phyloP scores from a whole-genome alignment of 2,113 vertebrate genomes.

The Toxotes jaculatrix region DNA sequence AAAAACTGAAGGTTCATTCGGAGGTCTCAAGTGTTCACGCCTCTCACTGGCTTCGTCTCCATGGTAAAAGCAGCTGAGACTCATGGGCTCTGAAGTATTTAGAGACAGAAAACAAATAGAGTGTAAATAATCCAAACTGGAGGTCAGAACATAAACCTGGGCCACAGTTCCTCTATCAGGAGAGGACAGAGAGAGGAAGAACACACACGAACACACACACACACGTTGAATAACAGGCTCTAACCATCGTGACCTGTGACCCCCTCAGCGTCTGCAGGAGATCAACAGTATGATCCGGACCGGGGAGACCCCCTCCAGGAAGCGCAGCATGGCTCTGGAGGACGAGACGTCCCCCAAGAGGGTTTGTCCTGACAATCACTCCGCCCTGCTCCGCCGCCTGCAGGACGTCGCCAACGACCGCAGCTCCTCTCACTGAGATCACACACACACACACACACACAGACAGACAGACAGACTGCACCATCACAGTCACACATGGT shows the following conservation, averaged over 20 bases:
- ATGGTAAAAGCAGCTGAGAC: no score
- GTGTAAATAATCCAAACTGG: no score
- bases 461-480: no score
- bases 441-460: background rate
- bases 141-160: no score
- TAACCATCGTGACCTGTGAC: conserved; percentile 11
- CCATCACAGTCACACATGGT: no score
- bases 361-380: conserved; percentile 92
- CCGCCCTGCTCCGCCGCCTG: conserved; percentile 88
- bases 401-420: conserved; percentile 95
- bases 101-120: no score
- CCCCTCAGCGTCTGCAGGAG: conserved; percentile 89
- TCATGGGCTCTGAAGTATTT: no score
- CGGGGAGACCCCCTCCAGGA: conserved; percentile 93
- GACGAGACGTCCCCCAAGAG: conserved; percentile 91
- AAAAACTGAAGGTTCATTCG: no score
- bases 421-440: conserved; percentile 87
- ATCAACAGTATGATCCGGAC: conserved; percentile 97
- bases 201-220: background rate
- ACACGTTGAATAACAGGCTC: background rate
- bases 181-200: no score
- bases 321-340: conserved; percentile 90
- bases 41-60: no score
- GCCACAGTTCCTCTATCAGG: no score
- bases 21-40: no score